Percentiles rank a stretch among this genome's conserved stretches.
Conservation (phyloP, 2,113 vertebrate genomes). For the Antigone vipio region DNA sequence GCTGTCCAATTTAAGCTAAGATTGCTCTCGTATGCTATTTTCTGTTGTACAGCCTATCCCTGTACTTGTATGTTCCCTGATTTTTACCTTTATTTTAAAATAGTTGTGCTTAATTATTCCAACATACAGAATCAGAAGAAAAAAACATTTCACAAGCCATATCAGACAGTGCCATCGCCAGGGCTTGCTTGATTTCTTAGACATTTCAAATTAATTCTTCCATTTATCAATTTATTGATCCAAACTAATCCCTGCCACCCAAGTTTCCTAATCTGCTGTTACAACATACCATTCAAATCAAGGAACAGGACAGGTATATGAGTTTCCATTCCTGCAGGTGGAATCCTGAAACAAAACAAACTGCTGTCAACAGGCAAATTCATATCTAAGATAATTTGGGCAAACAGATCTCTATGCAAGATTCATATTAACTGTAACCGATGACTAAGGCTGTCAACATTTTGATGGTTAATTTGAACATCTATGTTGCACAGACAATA, state of each 20-base stretch:
- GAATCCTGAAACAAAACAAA: conserved; percentile 80
- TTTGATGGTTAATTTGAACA: neutral
- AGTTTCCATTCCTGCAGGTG: conserved; percentile 92
- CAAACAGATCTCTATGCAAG: neutral
- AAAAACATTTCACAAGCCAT: neutral
- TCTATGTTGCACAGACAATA: neutral
- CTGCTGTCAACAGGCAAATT: neutral
- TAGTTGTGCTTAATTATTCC: neutral
- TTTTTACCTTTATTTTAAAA: neutral
- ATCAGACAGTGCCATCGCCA: neutral
- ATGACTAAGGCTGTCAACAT: neutral
- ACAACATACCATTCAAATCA: conserved; percentile 90
- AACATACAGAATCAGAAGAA: neutral
- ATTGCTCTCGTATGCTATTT: neutral
- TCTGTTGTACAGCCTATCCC: neutral
- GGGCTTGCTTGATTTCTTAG: neutral
- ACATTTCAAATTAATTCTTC: neutral
- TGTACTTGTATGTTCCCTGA: neutral
- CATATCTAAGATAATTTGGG: neutral
- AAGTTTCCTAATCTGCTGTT: neutral
- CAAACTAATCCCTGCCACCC: neutral
- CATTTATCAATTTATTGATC: neutral
- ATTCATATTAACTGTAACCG: neutral
- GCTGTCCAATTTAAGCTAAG: neutral
- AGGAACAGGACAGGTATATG: conserved; percentile 96